Evolutionary conservation across 2,113 vertebrate genomes (phyloP).

Genomic region (Platycercus adscitus): DNA sequence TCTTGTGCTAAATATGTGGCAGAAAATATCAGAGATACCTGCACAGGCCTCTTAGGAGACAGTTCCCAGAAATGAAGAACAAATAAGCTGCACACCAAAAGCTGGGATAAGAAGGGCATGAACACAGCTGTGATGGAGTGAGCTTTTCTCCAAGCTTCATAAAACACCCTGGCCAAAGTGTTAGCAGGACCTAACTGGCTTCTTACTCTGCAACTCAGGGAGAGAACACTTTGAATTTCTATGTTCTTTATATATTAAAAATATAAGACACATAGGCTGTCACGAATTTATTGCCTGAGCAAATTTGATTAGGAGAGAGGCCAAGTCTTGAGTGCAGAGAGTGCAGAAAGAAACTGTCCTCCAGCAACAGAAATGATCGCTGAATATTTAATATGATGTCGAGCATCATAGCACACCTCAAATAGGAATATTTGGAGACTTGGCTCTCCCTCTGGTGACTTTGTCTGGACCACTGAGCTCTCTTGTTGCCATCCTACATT

Average conservation of each 20-base stretch:
- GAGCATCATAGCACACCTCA: background rate
- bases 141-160: background rate
- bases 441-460: background rate
- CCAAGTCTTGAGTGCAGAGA: background rate
- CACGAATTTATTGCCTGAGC: background rate
- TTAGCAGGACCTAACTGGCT: background rate
- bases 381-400: background rate
- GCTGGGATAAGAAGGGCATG: background rate
- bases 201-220: background rate
- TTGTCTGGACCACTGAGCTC: background rate
- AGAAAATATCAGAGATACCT: background rate
- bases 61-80: background rate
- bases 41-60: background rate
- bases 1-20: background rate
- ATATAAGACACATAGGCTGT: background rate
- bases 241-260: background rate
- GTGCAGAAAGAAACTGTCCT: background rate
- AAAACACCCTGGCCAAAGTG: background rate
- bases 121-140: background rate
- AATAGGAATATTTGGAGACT: background rate
- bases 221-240: background rate
- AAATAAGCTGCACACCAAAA: background rate
- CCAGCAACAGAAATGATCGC: background rate
- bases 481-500: fast-evolving
- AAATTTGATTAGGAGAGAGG: background rate